These are phyloP conservation scores for Odontomyia ornata DNA, from an alignment of 2,888 invertebrate genomes.

Conservation along the genomic window DNA sequence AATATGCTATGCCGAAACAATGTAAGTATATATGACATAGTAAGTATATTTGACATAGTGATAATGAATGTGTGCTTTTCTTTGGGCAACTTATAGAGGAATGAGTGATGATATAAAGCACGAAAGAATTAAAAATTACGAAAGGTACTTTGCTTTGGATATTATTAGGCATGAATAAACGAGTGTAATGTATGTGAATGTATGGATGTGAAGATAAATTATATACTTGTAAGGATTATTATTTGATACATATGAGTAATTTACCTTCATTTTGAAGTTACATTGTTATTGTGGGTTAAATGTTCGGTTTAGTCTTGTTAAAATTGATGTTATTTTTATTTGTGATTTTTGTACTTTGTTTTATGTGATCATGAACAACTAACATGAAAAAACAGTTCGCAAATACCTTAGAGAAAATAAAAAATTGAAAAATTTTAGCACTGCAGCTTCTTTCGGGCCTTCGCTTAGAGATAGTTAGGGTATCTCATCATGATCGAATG, in stretches of 20 bases:
- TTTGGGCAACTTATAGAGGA: slow-evolving; percentile 38
- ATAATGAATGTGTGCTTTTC: slow-evolving; percentile 34
- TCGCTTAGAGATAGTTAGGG: no score
- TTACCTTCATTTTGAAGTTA: neutral
- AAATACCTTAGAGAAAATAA: no score
- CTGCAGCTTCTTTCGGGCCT: no score
- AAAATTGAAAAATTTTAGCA: no score
- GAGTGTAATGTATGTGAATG: neutral
- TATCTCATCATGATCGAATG: no score
- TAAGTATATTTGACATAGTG: no score
- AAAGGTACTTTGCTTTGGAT: slow-evolving; percentile 39
- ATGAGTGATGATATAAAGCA: slow-evolving; percentile 40
- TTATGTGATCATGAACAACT: no score
- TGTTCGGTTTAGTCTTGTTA: neutral
- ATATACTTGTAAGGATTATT: neutral
- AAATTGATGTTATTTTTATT: neutral
- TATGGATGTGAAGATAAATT: slow-evolving; percentile 10
- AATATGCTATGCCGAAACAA: slow-evolving; percentile 58
- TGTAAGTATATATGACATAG: slow-evolving; percentile 48
- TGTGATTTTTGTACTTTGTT: neutral
- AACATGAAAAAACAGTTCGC: no score
- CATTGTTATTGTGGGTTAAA: neutral
- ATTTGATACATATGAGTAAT: neutral
- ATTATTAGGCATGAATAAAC: slow-evolving; percentile 22
- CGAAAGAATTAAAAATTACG: slow-evolving; percentile 40